Evolutionary conservation across 2,113 vertebrate species (phyloP).

Genomic region (Peromyscus leucopus): DNA sequence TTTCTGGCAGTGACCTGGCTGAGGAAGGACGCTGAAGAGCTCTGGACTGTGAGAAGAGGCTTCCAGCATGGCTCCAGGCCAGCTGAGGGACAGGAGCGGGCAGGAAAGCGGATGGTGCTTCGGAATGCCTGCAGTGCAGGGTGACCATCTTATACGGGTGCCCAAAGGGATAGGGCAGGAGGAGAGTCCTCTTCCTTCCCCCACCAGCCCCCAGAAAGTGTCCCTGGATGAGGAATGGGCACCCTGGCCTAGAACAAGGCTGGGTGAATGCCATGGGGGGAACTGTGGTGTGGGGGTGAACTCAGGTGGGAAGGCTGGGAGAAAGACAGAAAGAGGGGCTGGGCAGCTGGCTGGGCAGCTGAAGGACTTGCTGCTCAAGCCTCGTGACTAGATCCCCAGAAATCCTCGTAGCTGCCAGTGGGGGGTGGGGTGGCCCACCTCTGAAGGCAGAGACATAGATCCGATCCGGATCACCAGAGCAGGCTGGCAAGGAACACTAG

Average conservation of each 20-base stretch:
- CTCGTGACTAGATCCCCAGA: not conserved
- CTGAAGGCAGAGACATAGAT: not conserved
- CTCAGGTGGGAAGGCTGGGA: not conserved
- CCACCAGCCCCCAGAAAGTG: not conserved
- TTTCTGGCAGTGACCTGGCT: not conserved
- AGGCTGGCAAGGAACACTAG: too few species aligned
- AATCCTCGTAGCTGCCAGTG: not conserved
- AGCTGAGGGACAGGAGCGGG: fast-evolving
- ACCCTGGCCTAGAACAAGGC: not conserved
- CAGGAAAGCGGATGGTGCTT: not conserved
- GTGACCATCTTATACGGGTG: not conserved
- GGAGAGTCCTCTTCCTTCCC: not conserved
- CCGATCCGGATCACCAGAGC: not conserved
- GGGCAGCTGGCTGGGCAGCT: not conserved
- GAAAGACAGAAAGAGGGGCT: not conserved
- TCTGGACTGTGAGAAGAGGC: not conserved
- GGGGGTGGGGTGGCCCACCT: too few species aligned
- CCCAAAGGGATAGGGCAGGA: not conserved
- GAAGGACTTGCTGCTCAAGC: not conserved
- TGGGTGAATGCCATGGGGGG: not conserved
- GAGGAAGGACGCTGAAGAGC: not conserved
- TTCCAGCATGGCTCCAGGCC: too few species aligned
- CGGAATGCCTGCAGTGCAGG: not conserved
- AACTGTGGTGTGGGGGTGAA: not conserved
- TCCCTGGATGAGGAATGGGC: not conserved